Conservation (phyloP, 2,888 invertebrate genomes). For the Drosophila greeni region DNA sequence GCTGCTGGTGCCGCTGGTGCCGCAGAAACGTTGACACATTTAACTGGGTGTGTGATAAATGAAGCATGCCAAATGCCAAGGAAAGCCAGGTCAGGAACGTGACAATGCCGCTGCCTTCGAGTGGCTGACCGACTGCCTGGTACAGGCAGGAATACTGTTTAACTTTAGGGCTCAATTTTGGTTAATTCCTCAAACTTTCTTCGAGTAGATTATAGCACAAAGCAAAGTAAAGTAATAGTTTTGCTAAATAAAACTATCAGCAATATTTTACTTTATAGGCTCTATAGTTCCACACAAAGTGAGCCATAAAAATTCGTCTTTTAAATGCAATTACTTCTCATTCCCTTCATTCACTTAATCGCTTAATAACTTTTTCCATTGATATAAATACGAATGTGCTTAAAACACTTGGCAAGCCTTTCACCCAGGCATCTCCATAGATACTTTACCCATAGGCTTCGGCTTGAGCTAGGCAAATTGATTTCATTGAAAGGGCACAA, state of each 20-base stretch:
- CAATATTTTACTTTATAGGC: background rate
- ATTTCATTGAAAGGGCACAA: slow-evolving; percentile 11
- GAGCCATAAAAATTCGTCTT: background rate
- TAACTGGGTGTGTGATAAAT: slow-evolving; percentile 56
- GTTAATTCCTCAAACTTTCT: too few species aligned
- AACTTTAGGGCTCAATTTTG: background rate
- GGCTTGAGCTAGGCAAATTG: slow-evolving; percentile 18
- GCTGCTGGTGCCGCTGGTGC: slow-evolving; percentile 10
- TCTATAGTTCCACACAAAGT: background rate
- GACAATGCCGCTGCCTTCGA: slow-evolving; percentile 23
- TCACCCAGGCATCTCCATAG: background rate
- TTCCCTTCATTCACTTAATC: background rate
- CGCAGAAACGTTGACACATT: slow-evolving; percentile 52
- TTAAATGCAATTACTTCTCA: background rate
- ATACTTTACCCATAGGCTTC: slow-evolving; percentile 6
- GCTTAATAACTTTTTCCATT: slow-evolving; percentile 1
- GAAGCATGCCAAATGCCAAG: slow-evolving; percentile 36
- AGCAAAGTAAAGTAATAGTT: too few species aligned
- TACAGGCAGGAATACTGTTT: slow-evolving; percentile 2
- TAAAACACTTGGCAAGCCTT: background rate
- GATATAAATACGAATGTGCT: slow-evolving; percentile 3
- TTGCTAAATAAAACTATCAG: background rate
- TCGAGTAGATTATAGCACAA: too few species aligned
- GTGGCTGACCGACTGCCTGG: too few species aligned
- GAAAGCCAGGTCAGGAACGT: slow-evolving; percentile 38